These are phyloP conservation scores for Callospermophilus lateralis DNA, from an alignment of 2,113 vertebrate genomes.

Conservation along the genomic window DNA sequence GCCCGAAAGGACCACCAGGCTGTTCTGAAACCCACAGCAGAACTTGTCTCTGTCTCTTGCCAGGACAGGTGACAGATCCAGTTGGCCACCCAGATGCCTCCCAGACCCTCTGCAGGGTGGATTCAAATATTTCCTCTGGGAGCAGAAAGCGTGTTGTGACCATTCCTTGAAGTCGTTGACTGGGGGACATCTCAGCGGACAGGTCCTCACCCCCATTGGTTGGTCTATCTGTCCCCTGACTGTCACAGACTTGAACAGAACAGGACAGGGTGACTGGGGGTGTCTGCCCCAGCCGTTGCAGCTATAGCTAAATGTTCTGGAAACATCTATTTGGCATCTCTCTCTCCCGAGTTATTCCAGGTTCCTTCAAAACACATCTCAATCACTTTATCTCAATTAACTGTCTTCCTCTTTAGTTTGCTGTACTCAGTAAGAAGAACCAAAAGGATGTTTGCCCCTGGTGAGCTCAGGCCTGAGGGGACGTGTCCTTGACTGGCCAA, in stretches of 20 bases:
- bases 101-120: background rate
- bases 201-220: background rate
- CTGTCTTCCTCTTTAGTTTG: background rate
- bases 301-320: background rate
- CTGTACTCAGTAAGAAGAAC: background rate
- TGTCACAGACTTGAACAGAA: fast-evolving
- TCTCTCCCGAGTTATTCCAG: slow-evolving; percentile 39
- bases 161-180: background rate
- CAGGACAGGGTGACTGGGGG: no score
- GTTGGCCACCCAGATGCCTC: background rate
- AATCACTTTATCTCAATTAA: slow-evolving; percentile 1
- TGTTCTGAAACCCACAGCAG: fast-evolving
- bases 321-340: slow-evolving; percentile 50
- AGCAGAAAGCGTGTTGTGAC: background rate
- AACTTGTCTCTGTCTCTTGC: background rate
- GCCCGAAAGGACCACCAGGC: background rate
- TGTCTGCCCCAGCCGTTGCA: background rate
- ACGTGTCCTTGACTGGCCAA: background rate
- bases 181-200: background rate
- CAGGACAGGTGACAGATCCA: background rate
- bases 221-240: background rate
- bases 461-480: background rate
- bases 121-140: background rate
- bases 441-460: background rate
- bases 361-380: slow-evolving; percentile 48